phyloP scores from a whole-genome alignment of 2,888 invertebrate species.

The Merodon equestris region DNA sequence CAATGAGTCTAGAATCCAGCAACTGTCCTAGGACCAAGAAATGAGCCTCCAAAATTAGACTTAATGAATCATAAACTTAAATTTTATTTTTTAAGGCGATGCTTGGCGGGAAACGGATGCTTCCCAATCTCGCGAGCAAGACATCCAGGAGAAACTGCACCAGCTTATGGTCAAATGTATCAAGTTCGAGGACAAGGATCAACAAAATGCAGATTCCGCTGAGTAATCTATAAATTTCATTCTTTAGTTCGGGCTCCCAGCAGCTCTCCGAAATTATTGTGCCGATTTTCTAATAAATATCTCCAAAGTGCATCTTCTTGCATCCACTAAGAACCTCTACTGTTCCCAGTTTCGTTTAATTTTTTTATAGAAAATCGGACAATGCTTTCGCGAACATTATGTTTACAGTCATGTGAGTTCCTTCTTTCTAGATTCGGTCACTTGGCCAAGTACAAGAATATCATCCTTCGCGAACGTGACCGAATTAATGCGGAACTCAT shows the following conservation, averaged over 20 bases:
- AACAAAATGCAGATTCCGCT: conserved; percentile 72
- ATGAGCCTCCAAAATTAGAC: too few species aligned
- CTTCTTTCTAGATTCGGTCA: conserved; percentile 71
- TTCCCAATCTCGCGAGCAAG: conserved; percentile 73
- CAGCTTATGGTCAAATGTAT: conserved; percentile 73
- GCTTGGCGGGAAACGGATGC: conserved; percentile 75
- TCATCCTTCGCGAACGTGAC: conserved; percentile 76
- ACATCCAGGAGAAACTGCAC: conserved; percentile 74
- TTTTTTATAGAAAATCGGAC: background rate
- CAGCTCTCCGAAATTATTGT: too few species aligned
- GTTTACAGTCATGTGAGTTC: background rate
- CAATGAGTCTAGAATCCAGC: too few species aligned
- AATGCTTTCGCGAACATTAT: background rate
- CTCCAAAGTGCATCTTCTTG: too few species aligned
- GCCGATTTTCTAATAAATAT: too few species aligned
- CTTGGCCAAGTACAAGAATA: conserved; percentile 74
- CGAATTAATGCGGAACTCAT: conserved; percentile 74
- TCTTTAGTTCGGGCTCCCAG: background rate
- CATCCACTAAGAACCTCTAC: too few species aligned
- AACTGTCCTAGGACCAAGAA: too few species aligned
- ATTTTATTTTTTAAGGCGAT: conserved; percentile 68
- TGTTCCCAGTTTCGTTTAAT: too few species aligned
- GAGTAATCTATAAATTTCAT: conserved; percentile 69
- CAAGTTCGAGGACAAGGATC: conserved; percentile 70
- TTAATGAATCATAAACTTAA: background rate